These are phyloP conservation scores for Cyphomyrus discorhynchus DNA, from an alignment of 2,113 vertebrate species.

Conservation along the genomic window DNA sequence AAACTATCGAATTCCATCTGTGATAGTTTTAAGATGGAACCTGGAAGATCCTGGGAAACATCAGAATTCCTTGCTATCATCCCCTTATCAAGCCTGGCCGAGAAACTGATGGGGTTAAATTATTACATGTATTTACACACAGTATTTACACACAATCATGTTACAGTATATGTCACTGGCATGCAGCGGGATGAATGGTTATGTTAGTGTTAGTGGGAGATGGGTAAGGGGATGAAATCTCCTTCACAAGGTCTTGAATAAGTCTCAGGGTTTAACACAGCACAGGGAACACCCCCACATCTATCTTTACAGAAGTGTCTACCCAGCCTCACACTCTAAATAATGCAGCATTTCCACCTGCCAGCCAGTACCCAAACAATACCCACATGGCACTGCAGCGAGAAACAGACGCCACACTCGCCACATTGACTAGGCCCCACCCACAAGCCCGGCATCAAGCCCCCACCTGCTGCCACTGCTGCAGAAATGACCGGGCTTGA, in stretches of 20 bases:
- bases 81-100: not conserved
- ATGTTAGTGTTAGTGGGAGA: not conserved
- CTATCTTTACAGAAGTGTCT: not conserved
- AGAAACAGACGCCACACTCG: constrained; percentile 39
- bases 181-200: not conserved
- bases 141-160: constrained; percentile 12
- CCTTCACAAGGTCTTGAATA: not conserved
- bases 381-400: constrained; percentile 31
- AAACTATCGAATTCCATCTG: not conserved
- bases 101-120: not conserved
- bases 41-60: not conserved
- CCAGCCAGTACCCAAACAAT: constrained; percentile 44
- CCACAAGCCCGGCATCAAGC: not conserved
- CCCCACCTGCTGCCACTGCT: not conserved
- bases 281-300: not conserved
- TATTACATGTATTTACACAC: constrained; percentile 4
- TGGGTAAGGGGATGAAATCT: not conserved
- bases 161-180: not conserved
- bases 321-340: constrained; percentile 35
- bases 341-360: constrained; percentile 47
- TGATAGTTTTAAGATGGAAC: not conserved
- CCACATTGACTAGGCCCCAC: constrained; percentile 12
- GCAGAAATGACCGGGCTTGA: not conserved
- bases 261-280: not conserved
- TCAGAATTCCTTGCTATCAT: not conserved